Evolutionary conservation across 1,140 invertebrate species (phyloP).

Genomic region (Pectinophora gossypiella): DNA sequence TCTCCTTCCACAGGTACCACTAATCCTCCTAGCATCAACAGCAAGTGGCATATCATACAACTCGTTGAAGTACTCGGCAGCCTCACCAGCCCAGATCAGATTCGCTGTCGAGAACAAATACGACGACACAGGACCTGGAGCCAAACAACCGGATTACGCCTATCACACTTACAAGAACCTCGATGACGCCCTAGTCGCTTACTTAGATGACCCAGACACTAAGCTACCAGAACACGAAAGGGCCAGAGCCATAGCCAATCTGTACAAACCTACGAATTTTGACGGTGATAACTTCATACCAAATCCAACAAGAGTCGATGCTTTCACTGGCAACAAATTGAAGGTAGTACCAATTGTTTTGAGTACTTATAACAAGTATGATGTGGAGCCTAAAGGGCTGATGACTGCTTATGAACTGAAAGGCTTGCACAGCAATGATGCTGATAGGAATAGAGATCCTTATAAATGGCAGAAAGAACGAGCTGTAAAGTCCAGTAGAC

Average conservation of each 20-base stretch:
- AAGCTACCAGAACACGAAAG: conserved; percentile 47
- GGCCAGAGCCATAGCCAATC: conserved; percentile 19
- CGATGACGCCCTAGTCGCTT: conserved; percentile 51
- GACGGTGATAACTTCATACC: too few species aligned
- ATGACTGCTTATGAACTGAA: too few species aligned
- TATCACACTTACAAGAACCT: conserved; percentile 55
- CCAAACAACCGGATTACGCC: conserved; percentile 43
- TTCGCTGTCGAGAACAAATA: conserved; percentile 70
- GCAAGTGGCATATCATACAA: not conserved
- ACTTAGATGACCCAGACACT: conserved; percentile 56
- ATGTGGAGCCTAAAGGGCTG: too few species aligned
- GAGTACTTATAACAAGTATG: too few species aligned
- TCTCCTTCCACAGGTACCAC: conserved; percentile 11
- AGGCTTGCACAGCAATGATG: too few species aligned
- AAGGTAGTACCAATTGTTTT: too few species aligned
- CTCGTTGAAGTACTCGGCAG: conserved; percentile 25
- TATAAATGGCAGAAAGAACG: not conserved
- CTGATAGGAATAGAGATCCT: not conserved
- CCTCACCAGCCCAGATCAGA: conserved; percentile 52
- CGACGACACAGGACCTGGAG: conserved; percentile 66
- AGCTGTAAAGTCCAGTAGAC: not conserved
- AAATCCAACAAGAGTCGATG: too few species aligned
- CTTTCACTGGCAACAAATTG: too few species aligned
- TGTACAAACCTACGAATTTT: not conserved
- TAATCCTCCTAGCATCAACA: not conserved